Evolutionary conservation across 1,140 invertebrate genomes (phyloP), one percentile per base, ranked within the genome.

Genomic region (Diprion similis): DNA sequence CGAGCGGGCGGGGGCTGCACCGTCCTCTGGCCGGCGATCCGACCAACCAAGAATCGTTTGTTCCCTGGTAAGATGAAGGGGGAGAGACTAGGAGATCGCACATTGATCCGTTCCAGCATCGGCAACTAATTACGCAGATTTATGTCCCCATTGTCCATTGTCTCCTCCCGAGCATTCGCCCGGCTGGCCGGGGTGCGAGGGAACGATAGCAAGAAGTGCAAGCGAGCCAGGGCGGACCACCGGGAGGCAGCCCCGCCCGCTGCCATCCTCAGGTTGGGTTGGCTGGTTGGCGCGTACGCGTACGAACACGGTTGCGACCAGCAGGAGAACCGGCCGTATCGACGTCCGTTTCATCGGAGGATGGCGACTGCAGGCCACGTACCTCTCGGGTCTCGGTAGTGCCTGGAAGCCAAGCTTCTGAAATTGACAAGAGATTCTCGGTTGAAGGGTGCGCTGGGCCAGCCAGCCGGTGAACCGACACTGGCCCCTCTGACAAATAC

Each of bases 121-220:
- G 88, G 89, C 89, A 90, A 90, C 90, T 91, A 91, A 91, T 91
- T 91, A 91, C 90, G 87, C 89, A 90, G 90, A 91, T 90, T 91
- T 91, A 91, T 91, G 90, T 90, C 85, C 86, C 90, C 87, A 91
- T 91, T 91, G 90, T 90, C 89, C 89, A 90, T 90, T 90, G 89
- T 90, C 88, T 89, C 82, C 77, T 79, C 79, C 72, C 71, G 72
- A 75, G 78, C 74, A 75, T 65, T 71, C 79, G 78, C 72, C 71
- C 67, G 73, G 46, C 51, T 77, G 76, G 37, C 64, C 45, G 48
- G 73, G 67, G 71, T 68, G 75, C 70, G 74, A 51, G 51, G 71
- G 70, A 71, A 71, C 59, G 72, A 70, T 45, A 76, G 71, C 73
- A 71, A 76, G 71, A 45, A 74, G 80, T 46, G 68, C 64, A 71